A percentile compares a stretch with the other conserved stretches of the same genome.
Evolutionary conservation across 2,797 vertebrate genomes (phyloP).

Genomic region (Liparis tanakae): DNA sequence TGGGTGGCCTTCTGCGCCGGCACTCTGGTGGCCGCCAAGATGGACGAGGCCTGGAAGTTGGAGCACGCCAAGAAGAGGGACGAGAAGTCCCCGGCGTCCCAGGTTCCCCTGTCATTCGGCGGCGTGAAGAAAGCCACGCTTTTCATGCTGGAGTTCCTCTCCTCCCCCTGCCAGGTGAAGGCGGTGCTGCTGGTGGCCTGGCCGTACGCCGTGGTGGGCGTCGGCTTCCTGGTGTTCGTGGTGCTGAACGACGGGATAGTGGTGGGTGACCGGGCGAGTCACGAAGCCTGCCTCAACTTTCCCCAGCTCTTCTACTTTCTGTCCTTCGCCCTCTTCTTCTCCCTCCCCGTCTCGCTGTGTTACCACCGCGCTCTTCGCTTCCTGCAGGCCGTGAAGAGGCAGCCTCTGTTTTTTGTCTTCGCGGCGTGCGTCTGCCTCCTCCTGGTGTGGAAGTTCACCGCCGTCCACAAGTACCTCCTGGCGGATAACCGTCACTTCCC

Average conservation of each 20-base stretch:
- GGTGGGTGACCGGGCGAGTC: constrained; percentile 91
- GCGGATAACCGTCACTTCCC: constrained; percentile 96
- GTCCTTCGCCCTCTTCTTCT: constrained; percentile 90
- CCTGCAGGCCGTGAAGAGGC: constrained; percentile 81
- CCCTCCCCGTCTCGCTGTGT: constrained; percentile 86
- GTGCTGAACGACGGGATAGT: constrained; percentile 91
- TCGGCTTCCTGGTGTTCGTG: constrained; percentile 86
- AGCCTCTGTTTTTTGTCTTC: constrained; percentile 81
- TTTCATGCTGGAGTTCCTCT: constrained; percentile 84
- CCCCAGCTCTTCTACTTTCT: constrained; percentile 96
- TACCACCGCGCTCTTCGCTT: constrained; percentile 84
- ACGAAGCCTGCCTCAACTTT: constrained; percentile 92
- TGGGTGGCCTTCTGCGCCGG: constrained; percentile 96
- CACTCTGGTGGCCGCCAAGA: constrained; percentile 85
- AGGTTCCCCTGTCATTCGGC: constrained; percentile 77
- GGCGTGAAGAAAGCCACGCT: constrained; percentile 77
- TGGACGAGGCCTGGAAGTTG: constrained; percentile 89
- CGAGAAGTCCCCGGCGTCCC: constrained; percentile 76
- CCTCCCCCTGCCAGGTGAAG: constrained; percentile 76
- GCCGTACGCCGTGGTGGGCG: constrained; percentile 86
- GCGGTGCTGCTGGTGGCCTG: constrained; percentile 82
- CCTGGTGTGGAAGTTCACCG: constrained; percentile 94
- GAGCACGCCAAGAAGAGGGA: constrained; percentile 90
- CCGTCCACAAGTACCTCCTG: constrained; percentile 92
- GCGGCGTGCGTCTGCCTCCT: constrained; percentile 76